phyloP scores from a whole-genome alignment of 2,888 invertebrate species.

The Drosophila mimica region DNA sequence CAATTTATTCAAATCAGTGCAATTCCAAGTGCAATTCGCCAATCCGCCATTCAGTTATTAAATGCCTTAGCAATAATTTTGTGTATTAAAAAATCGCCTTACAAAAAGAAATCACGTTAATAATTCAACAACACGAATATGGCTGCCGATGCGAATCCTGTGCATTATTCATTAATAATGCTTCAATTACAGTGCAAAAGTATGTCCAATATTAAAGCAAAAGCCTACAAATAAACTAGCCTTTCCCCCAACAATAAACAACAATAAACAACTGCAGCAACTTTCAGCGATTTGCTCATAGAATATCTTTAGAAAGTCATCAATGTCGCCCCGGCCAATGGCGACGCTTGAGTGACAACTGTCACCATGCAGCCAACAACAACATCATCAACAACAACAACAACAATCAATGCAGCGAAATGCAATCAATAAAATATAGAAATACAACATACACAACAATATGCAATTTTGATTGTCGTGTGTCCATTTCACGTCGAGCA shows the following conservation, averaged over 20 bases:
- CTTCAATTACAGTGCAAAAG: slow-evolving; percentile 65
- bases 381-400: slow-evolving; percentile 44
- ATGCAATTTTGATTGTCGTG: slow-evolving; percentile 9
- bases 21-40: slow-evolving; percentile 56
- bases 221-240: not conserved
- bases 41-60: slow-evolving; percentile 40
- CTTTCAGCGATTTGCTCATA: not conserved
- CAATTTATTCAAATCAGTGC: slow-evolving; percentile 51
- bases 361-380: slow-evolving; percentile 48
- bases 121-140: slow-evolving; percentile 49
- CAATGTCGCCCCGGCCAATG: slow-evolving; percentile 21
- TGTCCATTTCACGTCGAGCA: slow-evolving; percentile 47
- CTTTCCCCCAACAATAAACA: not conserved
- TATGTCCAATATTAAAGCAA: slow-evolving; percentile 41
- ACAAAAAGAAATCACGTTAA: slow-evolving; percentile 49
- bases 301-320: slow-evolving; percentile 27
- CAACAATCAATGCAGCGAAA: slow-evolving; percentile 34
- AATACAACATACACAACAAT: slow-evolving; percentile 2
- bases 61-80: slow-evolving; percentile 60
- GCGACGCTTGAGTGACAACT: slow-evolving; percentile 57
- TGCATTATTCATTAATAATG: slow-evolving; percentile 49
- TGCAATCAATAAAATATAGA: slow-evolving; percentile 30
- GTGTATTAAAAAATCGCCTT: slow-evolving; percentile 60
- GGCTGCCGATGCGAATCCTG: slow-evolving; percentile 56
- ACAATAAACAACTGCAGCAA: not conserved